Percentiles rank a stretch among this genome's conserved stretches.
Conservation (phyloP, 2,888 invertebrate genomes). For the Eurytoma adleriae region DNA sequence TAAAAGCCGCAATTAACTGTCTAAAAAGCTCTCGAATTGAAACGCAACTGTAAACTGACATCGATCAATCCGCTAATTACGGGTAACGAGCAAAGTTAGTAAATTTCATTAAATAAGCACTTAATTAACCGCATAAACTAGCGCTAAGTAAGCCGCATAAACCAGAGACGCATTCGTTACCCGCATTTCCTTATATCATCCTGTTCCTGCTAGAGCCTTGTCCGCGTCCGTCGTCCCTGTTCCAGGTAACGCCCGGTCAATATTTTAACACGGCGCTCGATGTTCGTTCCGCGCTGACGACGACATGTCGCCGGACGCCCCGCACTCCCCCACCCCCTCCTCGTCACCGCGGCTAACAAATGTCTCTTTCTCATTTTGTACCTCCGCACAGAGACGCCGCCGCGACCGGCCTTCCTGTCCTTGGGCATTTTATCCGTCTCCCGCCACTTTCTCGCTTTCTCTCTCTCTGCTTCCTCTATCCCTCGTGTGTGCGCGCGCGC, state of each 20-base stretch:
- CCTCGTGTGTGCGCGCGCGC: constrained; percentile 1
- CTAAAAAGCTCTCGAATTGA: too few relatives aligned
- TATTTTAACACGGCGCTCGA: constrained; percentile 37
- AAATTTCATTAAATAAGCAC: background rate
- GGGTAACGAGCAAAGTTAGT: too few relatives aligned
- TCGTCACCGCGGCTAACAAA: constrained; percentile 62
- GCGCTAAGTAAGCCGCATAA: background rate
- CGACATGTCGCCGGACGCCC: constrained; percentile 53
- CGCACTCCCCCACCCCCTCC: too few relatives aligned
- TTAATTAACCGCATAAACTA: too few relatives aligned
- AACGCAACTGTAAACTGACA: too few relatives aligned
- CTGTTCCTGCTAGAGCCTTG: background rate
- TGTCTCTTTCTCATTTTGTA: constrained; percentile 65
- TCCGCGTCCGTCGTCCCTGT: background rate
- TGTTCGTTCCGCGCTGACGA: constrained; percentile 48
- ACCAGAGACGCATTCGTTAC: constrained; percentile 32
- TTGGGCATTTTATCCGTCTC: constrained; percentile 18
- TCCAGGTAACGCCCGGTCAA: constrained; percentile 33
- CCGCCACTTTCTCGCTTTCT: constrained; percentile 45
- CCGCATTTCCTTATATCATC: background rate
- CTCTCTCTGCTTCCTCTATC: constrained; percentile 9
- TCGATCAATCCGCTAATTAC: too few relatives aligned
- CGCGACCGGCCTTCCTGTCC: constrained; percentile 39
- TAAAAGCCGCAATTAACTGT: too few relatives aligned
- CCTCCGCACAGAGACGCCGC: constrained; percentile 50